Evolutionary conservation across 2,113 vertebrate genomes (phyloP).

Genomic region (Gulo gulo): DNA sequence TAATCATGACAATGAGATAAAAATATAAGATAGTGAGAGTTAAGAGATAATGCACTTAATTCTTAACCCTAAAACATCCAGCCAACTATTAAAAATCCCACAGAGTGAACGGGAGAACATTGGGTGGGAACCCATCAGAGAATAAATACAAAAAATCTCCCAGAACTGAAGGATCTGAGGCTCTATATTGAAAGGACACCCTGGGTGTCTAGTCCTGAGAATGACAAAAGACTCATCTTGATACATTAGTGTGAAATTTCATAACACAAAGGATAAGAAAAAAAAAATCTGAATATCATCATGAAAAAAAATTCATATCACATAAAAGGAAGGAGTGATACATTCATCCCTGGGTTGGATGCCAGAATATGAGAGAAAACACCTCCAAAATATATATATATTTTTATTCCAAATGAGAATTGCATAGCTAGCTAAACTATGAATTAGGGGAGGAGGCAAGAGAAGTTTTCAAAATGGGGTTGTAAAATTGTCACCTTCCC

Average conservation of each 20-base stretch:
- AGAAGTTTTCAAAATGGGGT: neutral
- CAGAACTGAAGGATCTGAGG: neutral
- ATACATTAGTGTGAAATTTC: neutral
- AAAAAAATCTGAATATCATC: neutral
- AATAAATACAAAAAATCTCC: neutral
- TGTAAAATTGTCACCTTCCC: neutral
- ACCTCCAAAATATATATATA: neutral
- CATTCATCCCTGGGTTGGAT: neutral
- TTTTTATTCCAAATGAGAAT: neutral
- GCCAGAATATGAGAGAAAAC: neutral
- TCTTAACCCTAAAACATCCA: neutral
- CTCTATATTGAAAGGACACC: fast-evolving
- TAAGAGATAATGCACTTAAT: neutral
- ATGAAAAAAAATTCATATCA: neutral
- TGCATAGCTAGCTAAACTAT: neutral
- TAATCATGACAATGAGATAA: neutral
- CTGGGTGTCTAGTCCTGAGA: neutral
- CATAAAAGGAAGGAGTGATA: neutral
- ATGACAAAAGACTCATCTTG: neutral
- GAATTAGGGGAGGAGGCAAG: neutral
- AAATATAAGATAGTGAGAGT: neutral
- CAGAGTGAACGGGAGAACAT: neutral
- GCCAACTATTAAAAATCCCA: neutral
- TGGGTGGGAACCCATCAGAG: neutral
- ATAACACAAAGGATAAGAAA: neutral